Percentiles rank a stretch among this genome's conserved stretches.
Conservation (phyloP, 2,113 vertebrate genomes). For the Anoura caudifer region DNA sequence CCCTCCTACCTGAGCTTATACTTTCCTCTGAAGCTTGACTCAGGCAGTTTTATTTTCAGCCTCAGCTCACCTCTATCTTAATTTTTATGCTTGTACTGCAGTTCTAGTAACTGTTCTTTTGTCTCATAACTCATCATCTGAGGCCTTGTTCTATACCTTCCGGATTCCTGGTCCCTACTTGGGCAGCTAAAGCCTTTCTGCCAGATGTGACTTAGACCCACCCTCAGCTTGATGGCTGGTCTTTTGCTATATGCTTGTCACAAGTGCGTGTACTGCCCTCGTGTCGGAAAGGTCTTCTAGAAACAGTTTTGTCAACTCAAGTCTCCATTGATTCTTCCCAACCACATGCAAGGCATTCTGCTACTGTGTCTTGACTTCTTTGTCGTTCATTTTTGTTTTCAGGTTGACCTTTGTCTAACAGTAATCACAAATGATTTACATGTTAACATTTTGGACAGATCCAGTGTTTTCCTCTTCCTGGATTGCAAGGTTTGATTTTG, state of each 20-base stretch:
- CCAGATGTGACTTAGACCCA: fast-evolving
- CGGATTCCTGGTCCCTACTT: neutral
- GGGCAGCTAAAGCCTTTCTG: neutral
- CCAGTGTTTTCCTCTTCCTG: neutral
- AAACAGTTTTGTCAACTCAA: neutral
- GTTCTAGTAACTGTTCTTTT: neutral
- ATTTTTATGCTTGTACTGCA: neutral
- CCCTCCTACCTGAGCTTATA: neutral
- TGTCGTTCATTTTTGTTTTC: neutral
- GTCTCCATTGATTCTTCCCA: neutral
- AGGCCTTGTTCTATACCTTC: neutral
- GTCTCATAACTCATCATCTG: neutral
- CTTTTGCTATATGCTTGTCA: neutral
- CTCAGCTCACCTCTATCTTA: neutral
- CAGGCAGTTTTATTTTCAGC: neutral
- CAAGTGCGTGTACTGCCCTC: fast-evolving
- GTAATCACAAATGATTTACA: neutral
- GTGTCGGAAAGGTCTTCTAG: neutral
- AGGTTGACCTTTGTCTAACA: neutral
- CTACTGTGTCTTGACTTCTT: neutral
- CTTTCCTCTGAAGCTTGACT: neutral
- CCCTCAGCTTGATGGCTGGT: neutral
- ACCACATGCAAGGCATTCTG: neutral
- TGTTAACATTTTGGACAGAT: neutral
- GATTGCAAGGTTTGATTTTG: neutral